Evolutionary conservation across 2,113 vertebrate genomes (phyloP), one percentile per base, ranked within the genome.

Genomic region (Neodon shergylaensis): DNA sequence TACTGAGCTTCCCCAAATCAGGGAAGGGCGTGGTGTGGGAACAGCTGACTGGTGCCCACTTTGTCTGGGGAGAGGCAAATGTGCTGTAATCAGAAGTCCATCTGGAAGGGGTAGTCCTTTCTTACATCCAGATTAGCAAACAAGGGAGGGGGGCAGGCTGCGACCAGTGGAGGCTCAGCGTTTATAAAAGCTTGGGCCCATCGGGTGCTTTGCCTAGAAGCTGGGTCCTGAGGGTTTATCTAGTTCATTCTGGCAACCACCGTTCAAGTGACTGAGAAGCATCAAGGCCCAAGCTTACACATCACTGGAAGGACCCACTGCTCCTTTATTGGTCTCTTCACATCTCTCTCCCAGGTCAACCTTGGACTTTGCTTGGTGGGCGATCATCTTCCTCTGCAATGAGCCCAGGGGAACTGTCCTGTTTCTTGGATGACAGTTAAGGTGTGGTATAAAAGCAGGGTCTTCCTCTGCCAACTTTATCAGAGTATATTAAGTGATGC

Each of bases 401-500:
- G 77, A 91, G 42, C 52, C 86, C 63, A 19, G 17, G 17, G 70
- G 58, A 73, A 84, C 5, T 92, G 7, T 4, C 61, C 3, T 92
- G 33, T 17, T 36, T 36, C 11, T 8, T 33, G n/a, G n/a, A n/a
- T n/a, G 86, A 54, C 3, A 42, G 83, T 17, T 44, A 72, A 92
- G 63, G n/a, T n/a, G n/a, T n/a, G n/a, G n/a, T n/a, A n/a, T n/a
- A n/a, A n/a, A n/a, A n/a, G 70, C 65, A 96, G 63, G 33, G 97
- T 97, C 96, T 93, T 76, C 94, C 96, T 97, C 93, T 93, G 88
- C 74, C 95, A 95, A 93, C 90, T 91, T 96, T 72, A 94, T 54
- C 82, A 78, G 97, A 96, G 82, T 68, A 58, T 90, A 93, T 95
- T 97, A 98, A 98, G 77, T 95, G 96, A 92, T 93, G 95, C 88